These are phyloP conservation scores for Microhierax caerulescens DNA, from an alignment of 2,797 vertebrate species.

Conservation along the genomic window DNA sequence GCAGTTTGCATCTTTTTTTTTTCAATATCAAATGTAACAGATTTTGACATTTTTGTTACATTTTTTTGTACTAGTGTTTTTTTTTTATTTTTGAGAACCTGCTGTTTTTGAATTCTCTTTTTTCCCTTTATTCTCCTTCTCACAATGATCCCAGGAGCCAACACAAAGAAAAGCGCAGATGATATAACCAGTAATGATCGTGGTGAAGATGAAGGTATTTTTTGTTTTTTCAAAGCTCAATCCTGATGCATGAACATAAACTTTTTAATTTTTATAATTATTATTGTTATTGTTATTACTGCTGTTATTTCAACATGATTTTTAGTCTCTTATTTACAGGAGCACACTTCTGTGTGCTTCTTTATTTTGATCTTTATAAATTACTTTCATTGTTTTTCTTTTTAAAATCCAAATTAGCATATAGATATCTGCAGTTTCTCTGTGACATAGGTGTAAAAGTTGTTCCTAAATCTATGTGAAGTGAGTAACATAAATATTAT, in stretches of 20 bases:
- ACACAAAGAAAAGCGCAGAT: slow-evolving; percentile 86
- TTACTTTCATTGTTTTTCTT: slow-evolving; percentile 73
- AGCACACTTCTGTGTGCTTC: slow-evolving; percentile 56
- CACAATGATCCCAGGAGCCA: slow-evolving; percentile 86
- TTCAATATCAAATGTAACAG: slow-evolving; percentile 65
- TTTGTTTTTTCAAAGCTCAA: slow-evolving; percentile 79
- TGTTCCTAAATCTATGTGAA: slow-evolving; percentile 60
- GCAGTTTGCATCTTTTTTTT: slow-evolving; percentile 69
- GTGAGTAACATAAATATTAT: slow-evolving; percentile 30
- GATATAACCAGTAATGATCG: slow-evolving; percentile 90
- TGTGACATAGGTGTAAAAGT: slow-evolving; percentile 20
- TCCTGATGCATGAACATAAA: slow-evolving; percentile 84
- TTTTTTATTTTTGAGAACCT: slow-evolving; percentile 75
- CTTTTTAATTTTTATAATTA: slow-evolving; percentile 48
- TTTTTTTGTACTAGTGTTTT: slow-evolving; percentile 43
- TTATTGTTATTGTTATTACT: slow-evolving; percentile 52
- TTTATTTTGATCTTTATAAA: slow-evolving; percentile 69
- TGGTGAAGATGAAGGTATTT: slow-evolving; percentile 91
- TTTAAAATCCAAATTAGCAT: slow-evolving; percentile 52
- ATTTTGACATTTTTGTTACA: slow-evolving; percentile 71
- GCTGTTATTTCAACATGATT: slow-evolving; percentile 50
- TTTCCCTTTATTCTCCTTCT: slow-evolving; percentile 82
- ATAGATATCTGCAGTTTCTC: slow-evolving; percentile 39
- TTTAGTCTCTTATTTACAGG: slow-evolving; percentile 57
- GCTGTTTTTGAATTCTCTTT: slow-evolving; percentile 82